These are phyloP conservation scores for Apamea anceps DNA, from an alignment of 2,888 invertebrate genomes.

Conservation along the genomic window DNA sequence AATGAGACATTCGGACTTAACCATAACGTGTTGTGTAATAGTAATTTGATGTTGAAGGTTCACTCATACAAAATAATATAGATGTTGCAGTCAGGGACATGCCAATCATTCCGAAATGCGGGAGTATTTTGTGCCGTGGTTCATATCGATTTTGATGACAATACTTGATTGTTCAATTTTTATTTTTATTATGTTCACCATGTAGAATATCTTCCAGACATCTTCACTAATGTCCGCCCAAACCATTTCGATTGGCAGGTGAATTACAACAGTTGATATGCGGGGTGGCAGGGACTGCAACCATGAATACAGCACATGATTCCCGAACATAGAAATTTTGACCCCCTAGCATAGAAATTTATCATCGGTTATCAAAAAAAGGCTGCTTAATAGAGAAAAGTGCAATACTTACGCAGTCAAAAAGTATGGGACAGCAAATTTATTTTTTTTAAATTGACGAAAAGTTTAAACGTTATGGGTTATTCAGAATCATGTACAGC, in stretches of 20 bases:
- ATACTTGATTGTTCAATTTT: too few species aligned
- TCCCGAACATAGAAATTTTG: too few species aligned
- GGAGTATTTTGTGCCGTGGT: background rate
- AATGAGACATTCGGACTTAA: background rate
- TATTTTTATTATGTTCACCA: background rate
- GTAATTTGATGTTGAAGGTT: conserved; percentile 5
- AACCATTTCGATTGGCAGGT: background rate
- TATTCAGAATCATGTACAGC: background rate
- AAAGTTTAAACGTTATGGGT: too few species aligned
- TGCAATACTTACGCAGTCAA: too few species aligned
- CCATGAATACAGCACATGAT: too few species aligned
- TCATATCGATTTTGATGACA: background rate
- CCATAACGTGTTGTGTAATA: conserved; percentile 2
- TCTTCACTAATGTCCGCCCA: background rate
- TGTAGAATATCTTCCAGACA: background rate
- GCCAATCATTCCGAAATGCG: conserved; percentile 40
- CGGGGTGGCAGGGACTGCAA: too few species aligned
- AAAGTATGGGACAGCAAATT: too few species aligned
- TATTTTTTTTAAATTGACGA: too few species aligned
- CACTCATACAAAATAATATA: conserved; percentile 29
- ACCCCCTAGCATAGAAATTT: too few species aligned
- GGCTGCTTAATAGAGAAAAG: too few species aligned
- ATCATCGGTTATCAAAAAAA: too few species aligned
- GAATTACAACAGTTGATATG: background rate
- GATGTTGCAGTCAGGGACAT: conserved; percentile 30